phyloP scores from a whole-genome alignment of 2,888 invertebrate genomes.

The Dicroscelio sp. region DNA sequence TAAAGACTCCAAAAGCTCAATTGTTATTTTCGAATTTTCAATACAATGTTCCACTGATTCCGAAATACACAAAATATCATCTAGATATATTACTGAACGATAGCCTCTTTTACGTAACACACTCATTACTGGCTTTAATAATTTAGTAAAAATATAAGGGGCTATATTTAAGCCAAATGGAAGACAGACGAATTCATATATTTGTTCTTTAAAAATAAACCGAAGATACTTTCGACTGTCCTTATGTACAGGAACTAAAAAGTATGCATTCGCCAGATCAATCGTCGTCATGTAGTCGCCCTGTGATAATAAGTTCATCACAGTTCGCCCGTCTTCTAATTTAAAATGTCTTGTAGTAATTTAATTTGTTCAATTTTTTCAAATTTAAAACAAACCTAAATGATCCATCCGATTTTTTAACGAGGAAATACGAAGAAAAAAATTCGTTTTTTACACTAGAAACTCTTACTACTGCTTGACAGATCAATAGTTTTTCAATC shows the following conservation, averaged over 20 bases:
- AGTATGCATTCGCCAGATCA: neutral
- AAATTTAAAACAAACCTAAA: conserved; percentile 74
- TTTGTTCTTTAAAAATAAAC: conserved; percentile 22
- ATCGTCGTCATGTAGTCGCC: conserved; percentile 33
- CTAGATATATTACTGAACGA: neutral
- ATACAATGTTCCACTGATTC: no score
- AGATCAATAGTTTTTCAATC: neutral
- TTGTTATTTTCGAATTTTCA: neutral
- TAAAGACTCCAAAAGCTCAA: no score
- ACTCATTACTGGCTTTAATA: conserved; percentile 75
- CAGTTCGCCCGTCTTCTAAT: conserved; percentile 73
- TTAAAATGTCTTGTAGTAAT: conserved; percentile 72
- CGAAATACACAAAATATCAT: neutral
- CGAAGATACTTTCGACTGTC: neutral
- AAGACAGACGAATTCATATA: conserved; percentile 75
- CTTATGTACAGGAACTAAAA: neutral
- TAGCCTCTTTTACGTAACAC: neutral
- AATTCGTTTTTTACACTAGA: conserved; percentile 43
- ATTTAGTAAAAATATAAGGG: conserved; percentile 75
- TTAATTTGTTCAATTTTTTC: conserved; percentile 70
- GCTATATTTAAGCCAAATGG: conserved; percentile 73
- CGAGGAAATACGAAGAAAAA: conserved; percentile 71
- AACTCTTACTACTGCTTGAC: conserved; percentile 43
- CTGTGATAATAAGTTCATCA: conserved; percentile 32
- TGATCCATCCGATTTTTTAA: conserved; percentile 62